Percentiles rank a stretch among this genome's conserved stretches.
Evolutionary conservation across 2,113 vertebrate species (phyloP).

Genomic region (Otis tarda): DNA sequence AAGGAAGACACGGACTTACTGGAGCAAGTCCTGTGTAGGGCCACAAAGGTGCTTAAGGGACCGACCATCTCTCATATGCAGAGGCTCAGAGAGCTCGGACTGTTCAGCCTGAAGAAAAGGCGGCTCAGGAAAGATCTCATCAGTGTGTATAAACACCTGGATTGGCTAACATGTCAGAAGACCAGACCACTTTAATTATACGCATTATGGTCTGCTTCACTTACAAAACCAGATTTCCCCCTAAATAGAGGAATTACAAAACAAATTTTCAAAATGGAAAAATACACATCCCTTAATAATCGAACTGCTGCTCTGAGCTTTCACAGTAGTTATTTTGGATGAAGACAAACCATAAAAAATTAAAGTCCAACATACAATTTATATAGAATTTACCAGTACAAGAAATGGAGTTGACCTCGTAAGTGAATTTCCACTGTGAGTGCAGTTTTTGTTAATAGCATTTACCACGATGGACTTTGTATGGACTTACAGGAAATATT

Average conservation of each 20-base stretch:
- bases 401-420: not conserved
- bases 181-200: not conserved
- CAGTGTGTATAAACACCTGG: not conserved
- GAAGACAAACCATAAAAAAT: not conserved
- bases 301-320: not conserved
- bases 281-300: not conserved
- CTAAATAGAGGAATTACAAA: not conserved
- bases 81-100: not conserved
- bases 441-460: not conserved
- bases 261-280: not conserved
- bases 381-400: not conserved
- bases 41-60: not conserved
- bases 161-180: not conserved
- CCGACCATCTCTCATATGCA: not conserved
- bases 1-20: not conserved
- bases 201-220: not conserved
- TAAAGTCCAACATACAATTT: not conserved
- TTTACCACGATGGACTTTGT: not conserved
- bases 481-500: not conserved
- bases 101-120: not conserved
- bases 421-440: not conserved
- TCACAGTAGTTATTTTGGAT: not conserved
- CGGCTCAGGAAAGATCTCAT: not conserved
- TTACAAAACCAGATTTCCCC: not conserved
- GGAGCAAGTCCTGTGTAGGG: not conserved